Evolutionary conservation across 2,797 vertebrate genomes (phyloP).

Genomic region (Parauchenoglanis ngamensis): DNA sequence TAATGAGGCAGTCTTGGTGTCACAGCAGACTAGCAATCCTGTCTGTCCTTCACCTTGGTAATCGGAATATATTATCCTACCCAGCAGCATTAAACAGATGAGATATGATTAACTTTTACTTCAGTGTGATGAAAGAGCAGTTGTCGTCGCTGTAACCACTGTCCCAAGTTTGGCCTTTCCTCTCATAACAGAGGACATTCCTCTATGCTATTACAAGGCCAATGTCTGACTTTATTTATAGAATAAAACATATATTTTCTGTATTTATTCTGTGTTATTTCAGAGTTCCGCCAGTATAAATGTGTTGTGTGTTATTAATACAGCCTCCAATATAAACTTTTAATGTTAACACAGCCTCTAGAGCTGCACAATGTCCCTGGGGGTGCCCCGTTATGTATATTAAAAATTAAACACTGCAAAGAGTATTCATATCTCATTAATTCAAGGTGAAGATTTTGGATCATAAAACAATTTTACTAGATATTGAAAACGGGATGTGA

Average conservation of each 20-base stretch:
- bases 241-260: neutral
- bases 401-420: neutral
- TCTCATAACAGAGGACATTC: slow-evolving; percentile 3
- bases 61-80: neutral
- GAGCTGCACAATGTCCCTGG: neutral
- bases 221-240: neutral
- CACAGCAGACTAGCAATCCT: neutral
- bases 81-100: neutral
- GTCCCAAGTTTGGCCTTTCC: neutral
- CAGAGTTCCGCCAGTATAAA: neutral
- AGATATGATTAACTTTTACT: slow-evolving; percentile 14
- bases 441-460: neutral
- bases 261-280: neutral
- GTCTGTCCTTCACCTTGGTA: neutral
- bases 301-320: slow-evolving; percentile 7
- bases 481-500: neutral
- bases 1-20: neutral
- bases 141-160: neutral
- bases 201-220: neutral
- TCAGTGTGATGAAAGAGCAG: slow-evolving; percentile 19
- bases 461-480: neutral
- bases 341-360: neutral
- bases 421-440: neutral
- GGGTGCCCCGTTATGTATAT: neutral
- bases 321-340: neutral